These are phyloP conservation scores for Scelioninae gen. 1 DNA, from an alignment of 2,888 invertebrate genomes.

Conservation along the genomic window DNA sequence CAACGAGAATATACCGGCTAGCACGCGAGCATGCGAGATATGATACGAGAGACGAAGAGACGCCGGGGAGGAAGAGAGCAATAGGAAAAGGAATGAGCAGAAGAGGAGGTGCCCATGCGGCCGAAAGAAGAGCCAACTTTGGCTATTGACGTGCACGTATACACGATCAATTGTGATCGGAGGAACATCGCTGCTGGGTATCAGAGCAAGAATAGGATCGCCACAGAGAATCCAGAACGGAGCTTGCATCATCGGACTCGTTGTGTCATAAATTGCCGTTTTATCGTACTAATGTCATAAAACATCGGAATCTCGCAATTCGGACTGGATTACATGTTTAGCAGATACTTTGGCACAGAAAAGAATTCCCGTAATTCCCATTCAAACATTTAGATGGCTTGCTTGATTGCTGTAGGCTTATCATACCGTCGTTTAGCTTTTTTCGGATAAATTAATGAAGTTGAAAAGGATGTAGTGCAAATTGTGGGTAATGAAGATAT, in stretches of 20 bases:
- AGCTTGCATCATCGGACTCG: conserved; percentile 39
- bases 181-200: conserved; percentile 31
- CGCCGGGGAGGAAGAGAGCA: not conserved
- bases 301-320: conserved; percentile 11
- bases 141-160: conserved; percentile 42
- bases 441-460: no score
- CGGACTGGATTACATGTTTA: conserved; percentile 2
- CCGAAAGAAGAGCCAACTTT: conserved; percentile 26
- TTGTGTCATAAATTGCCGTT: conserved; percentile 38
- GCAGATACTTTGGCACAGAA: no score
- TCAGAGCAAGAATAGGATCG: conserved; percentile 43
- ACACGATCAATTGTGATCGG: conserved; percentile 39
- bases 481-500: no score
- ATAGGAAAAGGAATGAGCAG: not conserved
- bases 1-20: conserved; percentile 56
- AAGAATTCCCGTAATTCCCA: no score
- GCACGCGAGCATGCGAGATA: conserved; percentile 61
- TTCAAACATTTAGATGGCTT: no score
- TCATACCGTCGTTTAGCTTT: no score
- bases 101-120: not conserved
- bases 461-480: no score
- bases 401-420: no score
- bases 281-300: conserved; percentile 36
- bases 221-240: conserved; percentile 34
- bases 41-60: conserved; percentile 32